Percentiles rank a stretch among this genome's conserved stretches.
Evolutionary conservation across 2,888 invertebrate species (phyloP).

Genomic region (Ectobius pallidus): DNA sequence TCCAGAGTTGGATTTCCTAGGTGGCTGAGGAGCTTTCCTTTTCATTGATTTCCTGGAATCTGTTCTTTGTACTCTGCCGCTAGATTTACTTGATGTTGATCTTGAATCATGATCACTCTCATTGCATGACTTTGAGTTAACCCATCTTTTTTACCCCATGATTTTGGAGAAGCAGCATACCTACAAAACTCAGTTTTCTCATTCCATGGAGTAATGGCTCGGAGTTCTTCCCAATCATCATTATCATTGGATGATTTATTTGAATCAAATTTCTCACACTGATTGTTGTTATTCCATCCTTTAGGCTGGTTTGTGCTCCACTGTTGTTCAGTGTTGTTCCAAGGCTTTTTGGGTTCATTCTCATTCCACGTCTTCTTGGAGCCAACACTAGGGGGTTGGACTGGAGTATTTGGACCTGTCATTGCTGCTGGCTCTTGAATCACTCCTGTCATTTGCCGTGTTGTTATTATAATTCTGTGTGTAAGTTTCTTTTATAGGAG

Average conservation of each 20-base stretch:
- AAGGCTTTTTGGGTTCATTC: not conserved
- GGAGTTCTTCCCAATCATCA: not conserved
- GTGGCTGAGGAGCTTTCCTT: not conserved
- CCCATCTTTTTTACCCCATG: too few species aligned
- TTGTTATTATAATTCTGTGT: not conserved
- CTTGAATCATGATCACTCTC: too few species aligned
- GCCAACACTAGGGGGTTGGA: not conserved
- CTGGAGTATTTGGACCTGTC: not conserved
- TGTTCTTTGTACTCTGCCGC: too few species aligned
- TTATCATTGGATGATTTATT: not conserved
- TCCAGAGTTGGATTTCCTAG: not conserved
- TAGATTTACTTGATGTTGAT: too few species aligned
- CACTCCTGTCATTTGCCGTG: not conserved
- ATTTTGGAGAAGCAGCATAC: too few species aligned
- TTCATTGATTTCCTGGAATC: not conserved
- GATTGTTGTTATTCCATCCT: not conserved
- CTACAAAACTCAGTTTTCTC: not conserved
- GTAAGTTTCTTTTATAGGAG: conserved; percentile 26
- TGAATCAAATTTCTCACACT: not conserved
- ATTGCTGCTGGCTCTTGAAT: not conserved
- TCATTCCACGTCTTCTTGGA: not conserved
- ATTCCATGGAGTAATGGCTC: not conserved
- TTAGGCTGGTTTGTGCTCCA: not conserved
- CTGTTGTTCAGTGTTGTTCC: not conserved
- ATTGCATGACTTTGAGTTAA: too few species aligned